Evolutionary conservation across 2,888 invertebrate genomes (phyloP).

Genomic region (Phengaris alcon): DNA sequence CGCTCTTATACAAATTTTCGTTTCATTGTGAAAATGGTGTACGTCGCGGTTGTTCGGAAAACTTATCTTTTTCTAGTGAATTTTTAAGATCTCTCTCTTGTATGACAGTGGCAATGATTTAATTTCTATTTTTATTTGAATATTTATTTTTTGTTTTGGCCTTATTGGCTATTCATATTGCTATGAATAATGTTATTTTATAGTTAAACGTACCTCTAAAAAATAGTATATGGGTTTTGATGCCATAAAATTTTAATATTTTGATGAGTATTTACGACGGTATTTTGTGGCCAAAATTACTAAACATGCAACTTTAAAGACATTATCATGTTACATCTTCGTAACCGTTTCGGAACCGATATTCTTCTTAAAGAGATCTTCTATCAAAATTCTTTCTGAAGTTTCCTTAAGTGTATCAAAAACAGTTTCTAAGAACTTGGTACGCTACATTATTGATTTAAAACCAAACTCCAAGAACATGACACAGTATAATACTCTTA

Average conservation of each 20-base stretch:
- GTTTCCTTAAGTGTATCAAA: conserved; percentile 17
- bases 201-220: not conserved
- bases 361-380: conserved; percentile 4
- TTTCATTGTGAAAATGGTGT: conserved; percentile 4
- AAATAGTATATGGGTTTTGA: not conserved
- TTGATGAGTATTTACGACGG: conserved; percentile 2
- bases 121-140: conserved; percentile 25
- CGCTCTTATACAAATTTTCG: not conserved
- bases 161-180: conserved; percentile 8
- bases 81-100: conserved; percentile 30
- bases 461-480: not conserved
- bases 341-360: not conserved
- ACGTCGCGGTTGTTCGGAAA: conserved; percentile 5
- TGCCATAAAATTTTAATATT: conserved; percentile 14
- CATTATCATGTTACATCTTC: not conserved
- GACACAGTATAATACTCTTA: conserved; percentile 9
- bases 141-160: conserved; percentile 29
- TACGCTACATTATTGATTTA: not conserved
- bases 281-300: conserved; percentile 13
- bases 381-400: conserved; percentile 13
- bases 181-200: conserved; percentile 23
- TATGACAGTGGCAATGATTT: conserved; percentile 26
- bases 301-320: not conserved
- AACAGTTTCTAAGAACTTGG: not conserved
- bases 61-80: conserved; percentile 20